Conservation (phyloP, 2,888 invertebrate genomes). For the Scaptomyza cyrtandrae region DNA sequence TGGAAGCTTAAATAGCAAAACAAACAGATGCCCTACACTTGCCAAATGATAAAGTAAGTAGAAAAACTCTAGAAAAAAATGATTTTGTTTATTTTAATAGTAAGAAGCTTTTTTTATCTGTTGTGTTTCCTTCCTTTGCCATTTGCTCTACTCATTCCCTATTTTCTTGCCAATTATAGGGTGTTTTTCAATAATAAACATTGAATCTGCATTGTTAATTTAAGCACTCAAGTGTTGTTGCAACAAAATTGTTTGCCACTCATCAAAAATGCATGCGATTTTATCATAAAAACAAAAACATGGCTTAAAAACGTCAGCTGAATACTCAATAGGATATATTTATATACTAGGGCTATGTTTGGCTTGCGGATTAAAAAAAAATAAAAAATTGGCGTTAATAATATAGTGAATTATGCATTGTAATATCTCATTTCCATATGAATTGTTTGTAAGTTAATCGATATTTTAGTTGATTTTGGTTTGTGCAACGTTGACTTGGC, state of each 20-base stretch:
- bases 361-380: slow-evolving; percentile 10
- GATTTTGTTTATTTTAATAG: background rate
- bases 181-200: slow-evolving; percentile 3
- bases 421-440: background rate
- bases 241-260: slow-evolving; percentile 33
- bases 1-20: background rate
- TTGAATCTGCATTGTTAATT: slow-evolving; percentile 51
- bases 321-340: slow-evolving; percentile 20
- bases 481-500: background rate
- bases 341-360: slow-evolving; percentile 18
- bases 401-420: slow-evolving; percentile 47
- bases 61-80: background rate
- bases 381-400: slow-evolving; percentile 14
- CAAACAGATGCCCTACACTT: background rate
- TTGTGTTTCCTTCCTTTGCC: background rate
- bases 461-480: background rate
- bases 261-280: slow-evolving; percentile 33
- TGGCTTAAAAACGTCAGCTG: slow-evolving; percentile 2
- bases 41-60: background rate
- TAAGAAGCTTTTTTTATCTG: too few species aligned
- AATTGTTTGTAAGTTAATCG: background rate
- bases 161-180: background rate
- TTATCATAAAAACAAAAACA: slow-evolving; percentile 26
- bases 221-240: slow-evolving; percentile 34
- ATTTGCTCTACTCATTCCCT: background rate